Conservation (phyloP, 2,888 invertebrate species). For the Idaea dimidiata region DNA sequence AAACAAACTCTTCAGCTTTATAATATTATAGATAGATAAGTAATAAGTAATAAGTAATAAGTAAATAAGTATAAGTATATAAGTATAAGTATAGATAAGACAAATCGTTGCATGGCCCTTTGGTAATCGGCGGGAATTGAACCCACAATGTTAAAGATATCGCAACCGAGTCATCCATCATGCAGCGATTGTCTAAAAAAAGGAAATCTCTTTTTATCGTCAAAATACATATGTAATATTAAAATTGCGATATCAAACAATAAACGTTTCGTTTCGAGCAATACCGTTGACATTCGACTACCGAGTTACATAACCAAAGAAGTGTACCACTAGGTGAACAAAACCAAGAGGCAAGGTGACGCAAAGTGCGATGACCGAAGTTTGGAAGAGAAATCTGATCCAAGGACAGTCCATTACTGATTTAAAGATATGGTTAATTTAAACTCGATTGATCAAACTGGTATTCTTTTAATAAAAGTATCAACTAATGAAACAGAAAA, state of each 20-base stretch:
- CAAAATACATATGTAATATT: neutral
- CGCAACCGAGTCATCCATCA: no score
- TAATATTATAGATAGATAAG: no score
- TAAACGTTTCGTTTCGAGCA: conserved; percentile 3
- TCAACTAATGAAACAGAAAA: no score
- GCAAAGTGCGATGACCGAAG: conserved; percentile 44
- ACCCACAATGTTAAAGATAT: no score
- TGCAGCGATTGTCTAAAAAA: neutral
- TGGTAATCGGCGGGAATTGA: no score
- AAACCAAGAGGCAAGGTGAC: conserved; percentile 43
- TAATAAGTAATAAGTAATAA: no score
- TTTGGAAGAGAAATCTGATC: conserved; percentile 29
- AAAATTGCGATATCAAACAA: neutral
- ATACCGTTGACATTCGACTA: conserved; percentile 5
- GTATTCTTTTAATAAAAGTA: no score
- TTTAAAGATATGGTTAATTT: neutral
- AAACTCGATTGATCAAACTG: neutral
- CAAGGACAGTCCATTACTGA: conserved; percentile 24
- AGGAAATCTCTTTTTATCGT: neutral
- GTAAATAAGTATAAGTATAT: no score
- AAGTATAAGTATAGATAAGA: no score
- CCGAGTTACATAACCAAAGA: conserved; percentile 38
- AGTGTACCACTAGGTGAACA: conserved; percentile 38
- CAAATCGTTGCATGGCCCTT: no score
- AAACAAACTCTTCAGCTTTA: no score